These are phyloP conservation scores for Musca domestica DNA, from an alignment of 1,140 invertebrate genomes.

Conservation along the genomic window DNA sequence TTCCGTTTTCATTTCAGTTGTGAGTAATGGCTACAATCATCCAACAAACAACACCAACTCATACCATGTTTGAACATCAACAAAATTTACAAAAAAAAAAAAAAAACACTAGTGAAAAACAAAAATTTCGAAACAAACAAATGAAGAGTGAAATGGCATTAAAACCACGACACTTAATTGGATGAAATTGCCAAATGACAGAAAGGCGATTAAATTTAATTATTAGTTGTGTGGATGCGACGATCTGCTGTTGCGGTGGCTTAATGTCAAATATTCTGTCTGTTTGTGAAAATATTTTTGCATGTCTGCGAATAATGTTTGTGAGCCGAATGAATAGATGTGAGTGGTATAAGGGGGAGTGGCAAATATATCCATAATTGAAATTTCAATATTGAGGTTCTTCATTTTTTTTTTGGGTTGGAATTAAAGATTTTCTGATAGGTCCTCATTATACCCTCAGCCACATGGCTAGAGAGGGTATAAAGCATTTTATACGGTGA, in stretches of 20 bases:
- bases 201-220: constrained; percentile 30
- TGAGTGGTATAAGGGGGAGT: neutral
- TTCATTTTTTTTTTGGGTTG: too few species aligned
- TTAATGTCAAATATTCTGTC: neutral
- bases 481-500: too few species aligned
- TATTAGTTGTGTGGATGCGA: constrained; percentile 24
- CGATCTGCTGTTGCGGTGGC: constrained; percentile 13
- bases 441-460: too few species aligned
- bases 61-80: neutral
- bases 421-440: too few species aligned
- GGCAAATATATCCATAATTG: too few species aligned
- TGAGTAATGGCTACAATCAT: too few species aligned
- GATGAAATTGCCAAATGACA: constrained; percentile 29
- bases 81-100: neutral
- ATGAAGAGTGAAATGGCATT: constrained; percentile 22
- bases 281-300: neutral
- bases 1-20: too few species aligned
- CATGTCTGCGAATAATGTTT: neutral
- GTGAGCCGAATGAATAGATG: neutral
- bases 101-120: neutral
- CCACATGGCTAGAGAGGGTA: too few species aligned
- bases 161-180: constrained; percentile 26
- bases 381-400: too few species aligned
- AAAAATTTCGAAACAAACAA: constrained; percentile 11
- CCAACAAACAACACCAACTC: too few species aligned